Conservation (phyloP, 2,113 vertebrate genomes). For the Xenus cinereus region DNA sequence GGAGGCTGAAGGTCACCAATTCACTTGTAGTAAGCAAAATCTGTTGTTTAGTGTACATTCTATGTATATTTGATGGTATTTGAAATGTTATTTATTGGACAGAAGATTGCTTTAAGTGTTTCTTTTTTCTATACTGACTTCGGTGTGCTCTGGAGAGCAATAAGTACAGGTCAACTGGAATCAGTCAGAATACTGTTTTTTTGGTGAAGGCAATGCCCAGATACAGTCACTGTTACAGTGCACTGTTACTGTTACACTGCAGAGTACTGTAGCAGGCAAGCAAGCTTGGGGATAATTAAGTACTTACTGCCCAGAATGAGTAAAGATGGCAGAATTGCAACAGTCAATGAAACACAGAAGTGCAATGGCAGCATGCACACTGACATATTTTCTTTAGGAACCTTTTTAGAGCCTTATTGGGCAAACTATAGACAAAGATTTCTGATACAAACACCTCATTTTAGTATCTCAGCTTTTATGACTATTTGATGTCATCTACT, state of each 20-base stretch:
- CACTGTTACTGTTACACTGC: not conserved
- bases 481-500: not conserved
- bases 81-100: not conserved
- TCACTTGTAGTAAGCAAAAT: not conserved
- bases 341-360: not conserved
- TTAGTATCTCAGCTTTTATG: not conserved
- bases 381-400: not conserved
- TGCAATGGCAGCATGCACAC: not conserved
- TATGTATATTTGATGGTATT: not conserved
- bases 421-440: not conserved
- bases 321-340: not conserved
- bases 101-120: not conserved
- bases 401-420: not conserved
- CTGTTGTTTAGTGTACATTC: not conserved
- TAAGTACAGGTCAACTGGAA: not conserved
- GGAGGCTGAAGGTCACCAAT: not conserved
- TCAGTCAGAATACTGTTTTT: not conserved
- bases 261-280: not conserved
- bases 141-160: not conserved
- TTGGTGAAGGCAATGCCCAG: not conserved
- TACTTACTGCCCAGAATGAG: not conserved
- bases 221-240: not conserved
- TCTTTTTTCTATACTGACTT: not conserved
- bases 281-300: not conserved
- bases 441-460: not conserved